These are phyloP conservation scores for Psephotus haematonotus DNA, from an alignment of 2,113 vertebrate genomes.

Conservation along the genomic window DNA sequence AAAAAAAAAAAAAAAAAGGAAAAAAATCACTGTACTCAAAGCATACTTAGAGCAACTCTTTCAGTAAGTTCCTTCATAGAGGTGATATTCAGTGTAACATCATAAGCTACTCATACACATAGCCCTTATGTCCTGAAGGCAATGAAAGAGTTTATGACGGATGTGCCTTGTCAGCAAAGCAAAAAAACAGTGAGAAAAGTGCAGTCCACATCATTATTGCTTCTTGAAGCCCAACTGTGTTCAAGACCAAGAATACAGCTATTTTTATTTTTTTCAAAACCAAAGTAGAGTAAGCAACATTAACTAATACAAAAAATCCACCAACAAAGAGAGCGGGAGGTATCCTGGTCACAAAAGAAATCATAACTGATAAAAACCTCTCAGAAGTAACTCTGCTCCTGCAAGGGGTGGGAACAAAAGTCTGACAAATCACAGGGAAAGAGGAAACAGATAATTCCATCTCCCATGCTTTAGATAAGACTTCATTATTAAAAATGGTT, in stretches of 20 bases:
- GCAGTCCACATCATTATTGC: background rate
- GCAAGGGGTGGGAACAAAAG: background rate
- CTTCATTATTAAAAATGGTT: background rate
- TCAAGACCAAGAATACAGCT: background rate
- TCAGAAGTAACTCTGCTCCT: background rate
- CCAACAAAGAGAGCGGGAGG: background rate
- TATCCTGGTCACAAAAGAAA: background rate
- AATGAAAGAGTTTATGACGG: background rate
- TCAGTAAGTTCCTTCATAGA: background rate
- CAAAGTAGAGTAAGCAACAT: background rate
- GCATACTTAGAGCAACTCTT: background rate
- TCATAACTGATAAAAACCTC: background rate
- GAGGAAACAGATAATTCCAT: background rate
- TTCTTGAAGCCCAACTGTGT: background rate
- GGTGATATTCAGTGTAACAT: background rate
- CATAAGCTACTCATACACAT: background rate
- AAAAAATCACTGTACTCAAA: background rate
- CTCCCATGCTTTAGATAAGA: background rate
- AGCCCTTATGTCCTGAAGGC: background rate
- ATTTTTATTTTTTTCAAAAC: background rate
- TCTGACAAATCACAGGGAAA: background rate
- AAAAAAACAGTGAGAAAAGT: background rate
- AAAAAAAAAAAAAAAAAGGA: accelerated
- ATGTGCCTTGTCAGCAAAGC: background rate
- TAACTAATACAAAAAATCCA: background rate